Base-by-base conservation (phyloP, 2,797 vertebrate species). In the Pipistrellus nathusii region DNA sequence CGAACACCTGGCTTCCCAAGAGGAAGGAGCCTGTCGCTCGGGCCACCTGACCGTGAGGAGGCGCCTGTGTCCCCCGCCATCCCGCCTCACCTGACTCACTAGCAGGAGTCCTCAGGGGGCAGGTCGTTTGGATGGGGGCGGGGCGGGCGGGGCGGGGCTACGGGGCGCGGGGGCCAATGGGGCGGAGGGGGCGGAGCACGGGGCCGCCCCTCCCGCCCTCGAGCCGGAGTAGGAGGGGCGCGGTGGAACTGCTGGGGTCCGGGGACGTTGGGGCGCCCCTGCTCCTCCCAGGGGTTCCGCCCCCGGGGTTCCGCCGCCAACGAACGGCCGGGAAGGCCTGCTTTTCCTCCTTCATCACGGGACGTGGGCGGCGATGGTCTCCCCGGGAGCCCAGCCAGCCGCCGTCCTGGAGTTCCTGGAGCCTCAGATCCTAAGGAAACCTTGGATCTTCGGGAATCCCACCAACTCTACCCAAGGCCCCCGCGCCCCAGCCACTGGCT, bases 71-170 rank as follows among this genome's bases (percentile, higher is more conserved):
- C 46, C 44, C 9, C 55, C 44, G 44, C 44, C 32, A 30, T 17
- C 41, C 57, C 41, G 5, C 14, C 75, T 83, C 75, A 91, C 48
- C 75, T 0, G 48, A 89, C 88, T 73, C 51, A 21, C 6, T 0
- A 23, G 83, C 62, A 2, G 9, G 0, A 8, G n/a, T 35, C 44
- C 27, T 68, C 53, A 1, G 4, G 4, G 59, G 21, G 53, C 69
- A 1, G 53, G 7, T 53, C 64, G 38, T 86, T 88, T 80, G 51
- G 80, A 53, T 1, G 48, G 46, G 46, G 46, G 1, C 4, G 3
- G 8, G 51, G 51, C 51, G 17, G 7, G 41, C 41, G 75, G 78
- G 94, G 91, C 55, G 75, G 95, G 88, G 75, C 66, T 25, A 18
- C 18, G 5, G 46, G 41, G 68, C 17, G 9, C 18, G 0, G 13